Evolutionary conservation across 2,113 vertebrate species (phyloP).

Genomic region (Prochilodus magdalenae): DNA sequence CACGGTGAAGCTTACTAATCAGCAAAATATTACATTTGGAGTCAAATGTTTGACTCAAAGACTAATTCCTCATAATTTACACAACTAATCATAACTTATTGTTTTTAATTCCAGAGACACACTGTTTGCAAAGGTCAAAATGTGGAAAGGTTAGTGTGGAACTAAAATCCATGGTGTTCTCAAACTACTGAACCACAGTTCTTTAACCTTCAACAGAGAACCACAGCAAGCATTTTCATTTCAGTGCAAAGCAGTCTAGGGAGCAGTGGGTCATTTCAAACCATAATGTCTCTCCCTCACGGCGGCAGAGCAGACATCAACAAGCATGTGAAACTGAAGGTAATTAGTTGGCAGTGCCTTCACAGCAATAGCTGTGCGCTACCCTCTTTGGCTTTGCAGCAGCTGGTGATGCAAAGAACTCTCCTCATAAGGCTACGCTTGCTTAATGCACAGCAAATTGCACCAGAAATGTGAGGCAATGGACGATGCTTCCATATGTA

Average conservation of each 20-base stretch:
- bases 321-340: conserved; percentile 3
- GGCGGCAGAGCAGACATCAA: neutral
- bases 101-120: neutral
- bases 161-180: neutral
- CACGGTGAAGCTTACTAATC: too few species aligned
- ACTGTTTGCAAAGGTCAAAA: neutral
- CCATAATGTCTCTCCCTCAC: neutral
- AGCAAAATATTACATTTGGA: too few species aligned
- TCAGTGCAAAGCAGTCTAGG: neutral
- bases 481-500: conserved; percentile 8
- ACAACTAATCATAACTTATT: too few species aligned
- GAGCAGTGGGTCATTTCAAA: neutral
- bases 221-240: neutral
- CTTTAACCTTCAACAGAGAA: neutral
- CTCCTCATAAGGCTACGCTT: neutral
- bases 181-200: neutral
- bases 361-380: neutral
- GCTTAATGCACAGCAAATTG: conserved; percentile 11
- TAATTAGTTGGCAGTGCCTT: conserved; percentile 22
- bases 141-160: neutral
- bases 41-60: too few species aligned
- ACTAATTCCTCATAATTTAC: too few species aligned
- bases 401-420: conserved; percentile 5
- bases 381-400: conserved; percentile 22
- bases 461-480: neutral